phyloP scores from a whole-genome alignment of 2,888 invertebrate genomes.

The Gymnoscelis rufifasciata region DNA sequence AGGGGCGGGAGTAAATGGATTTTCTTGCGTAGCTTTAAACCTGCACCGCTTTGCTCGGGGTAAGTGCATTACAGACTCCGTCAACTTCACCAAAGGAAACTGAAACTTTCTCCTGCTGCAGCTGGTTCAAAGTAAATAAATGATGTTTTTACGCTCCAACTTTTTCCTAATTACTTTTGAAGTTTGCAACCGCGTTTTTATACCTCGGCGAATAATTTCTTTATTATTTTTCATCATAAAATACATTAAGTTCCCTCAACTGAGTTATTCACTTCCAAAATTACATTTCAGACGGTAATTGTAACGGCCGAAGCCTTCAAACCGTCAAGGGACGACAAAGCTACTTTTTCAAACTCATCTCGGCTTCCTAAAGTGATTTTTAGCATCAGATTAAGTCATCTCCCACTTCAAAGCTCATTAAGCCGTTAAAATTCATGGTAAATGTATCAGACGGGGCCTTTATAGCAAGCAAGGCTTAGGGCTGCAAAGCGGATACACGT shows the following conservation, averaged over 20 bases:
- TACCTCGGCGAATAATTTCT: not conserved
- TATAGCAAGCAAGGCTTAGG: conserved; percentile 38
- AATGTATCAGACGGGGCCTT: conserved; percentile 39
- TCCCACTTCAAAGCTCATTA: conserved; percentile 31
- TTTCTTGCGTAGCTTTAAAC: conserved; percentile 42
- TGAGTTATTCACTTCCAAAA: not conserved
- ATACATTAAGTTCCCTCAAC: not conserved
- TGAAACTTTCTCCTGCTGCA: conserved; percentile 22
- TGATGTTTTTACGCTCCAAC: conserved; percentile 22
- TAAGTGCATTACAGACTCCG: conserved; percentile 30
- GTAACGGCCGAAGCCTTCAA: not conserved
- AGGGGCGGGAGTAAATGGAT: conserved; percentile 44
- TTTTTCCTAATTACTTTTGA: conserved; percentile 25
- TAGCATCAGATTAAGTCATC: conserved; percentile 26
- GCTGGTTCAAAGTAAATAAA: conserved; percentile 22
- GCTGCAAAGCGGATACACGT: conserved; percentile 47
- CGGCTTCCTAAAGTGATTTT: conserved; percentile 23
- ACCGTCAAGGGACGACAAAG: not conserved
- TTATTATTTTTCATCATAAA: not conserved
- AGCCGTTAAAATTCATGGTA: conserved; percentile 42
- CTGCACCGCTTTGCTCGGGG: conserved; percentile 31
- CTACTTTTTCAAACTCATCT: conserved; percentile 7
- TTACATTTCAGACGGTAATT: conserved; percentile 2
- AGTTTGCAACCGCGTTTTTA: conserved; percentile 16
- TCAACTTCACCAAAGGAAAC: conserved; percentile 25